These are phyloP conservation scores for Orientallactaga sibirica DNA, from an alignment of 2,797 vertebrate species.

Conservation along the genomic window DNA sequence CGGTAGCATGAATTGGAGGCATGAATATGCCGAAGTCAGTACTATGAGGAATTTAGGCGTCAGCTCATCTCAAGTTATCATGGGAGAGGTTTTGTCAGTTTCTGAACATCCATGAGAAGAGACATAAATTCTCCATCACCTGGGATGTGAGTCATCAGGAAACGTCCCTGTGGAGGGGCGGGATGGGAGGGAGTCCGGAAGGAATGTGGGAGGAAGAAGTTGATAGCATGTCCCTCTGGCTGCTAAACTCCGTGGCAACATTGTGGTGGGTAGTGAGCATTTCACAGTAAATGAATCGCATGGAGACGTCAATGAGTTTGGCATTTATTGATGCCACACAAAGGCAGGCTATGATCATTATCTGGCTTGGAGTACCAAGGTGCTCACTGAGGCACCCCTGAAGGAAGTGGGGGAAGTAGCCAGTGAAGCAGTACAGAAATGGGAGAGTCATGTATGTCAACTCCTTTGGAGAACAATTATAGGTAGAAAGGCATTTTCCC, in stretches of 20 bases:
- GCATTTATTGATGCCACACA: slow-evolving; percentile 86
- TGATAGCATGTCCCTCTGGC: not conserved
- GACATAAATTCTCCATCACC: not conserved
- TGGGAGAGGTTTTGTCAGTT: not conserved
- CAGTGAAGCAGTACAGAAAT: slow-evolving; percentile 67
- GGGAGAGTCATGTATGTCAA: slow-evolving; percentile 24
- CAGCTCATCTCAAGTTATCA: not conserved
- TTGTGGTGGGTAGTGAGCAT: not conserved
- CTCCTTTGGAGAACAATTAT: slow-evolving; percentile 57
- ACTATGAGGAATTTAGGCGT: not conserved
- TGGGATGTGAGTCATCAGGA: not conserved
- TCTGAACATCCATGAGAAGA: not conserved
- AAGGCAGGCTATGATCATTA: slow-evolving; percentile 63
- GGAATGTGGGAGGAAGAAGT: not conserved
- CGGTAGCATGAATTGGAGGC: not conserved
- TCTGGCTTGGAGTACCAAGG: slow-evolving; percentile 77
- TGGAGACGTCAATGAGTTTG: slow-evolving; percentile 65
- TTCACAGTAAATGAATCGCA: slow-evolving; percentile 60
- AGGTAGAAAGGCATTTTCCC: slow-evolving; percentile 52
- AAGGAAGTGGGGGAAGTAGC: slow-evolving; percentile 59
- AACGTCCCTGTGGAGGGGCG: not conserved
- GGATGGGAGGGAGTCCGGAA: not conserved
- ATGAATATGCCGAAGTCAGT: not conserved
- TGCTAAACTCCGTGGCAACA: slow-evolving; percentile 8
- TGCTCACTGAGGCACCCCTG: slow-evolving; percentile 61